phyloP scores from a whole-genome alignment of 2,113 vertebrate species.

The Chrysemys picta region DNA sequence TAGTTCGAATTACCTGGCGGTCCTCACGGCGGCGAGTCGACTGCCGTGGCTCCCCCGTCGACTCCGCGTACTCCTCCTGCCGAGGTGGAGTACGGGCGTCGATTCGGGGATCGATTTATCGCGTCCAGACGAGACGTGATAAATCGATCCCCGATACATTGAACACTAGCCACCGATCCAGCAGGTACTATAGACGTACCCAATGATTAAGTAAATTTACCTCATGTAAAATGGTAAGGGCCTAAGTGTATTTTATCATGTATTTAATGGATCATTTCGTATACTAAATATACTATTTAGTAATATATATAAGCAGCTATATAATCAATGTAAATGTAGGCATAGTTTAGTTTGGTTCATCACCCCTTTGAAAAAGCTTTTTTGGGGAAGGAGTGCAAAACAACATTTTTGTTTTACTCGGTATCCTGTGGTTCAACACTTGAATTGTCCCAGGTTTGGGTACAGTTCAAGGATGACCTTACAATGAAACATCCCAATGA shows the following conservation, averaged over 20 bases:
- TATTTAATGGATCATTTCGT: not conserved
- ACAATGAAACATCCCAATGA: not conserved
- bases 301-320: not conserved
- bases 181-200: no score
- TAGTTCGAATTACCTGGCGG: no score
- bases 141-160: no score
- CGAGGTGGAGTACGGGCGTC: no score
- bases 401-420: not conserved
- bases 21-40: no score
- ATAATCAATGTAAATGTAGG: no score
- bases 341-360: not conserved
- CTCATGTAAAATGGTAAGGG: not conserved
- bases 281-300: not conserved
- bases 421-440: not conserved
- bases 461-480: not conserved
- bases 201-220: not conserved
- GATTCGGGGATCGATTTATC: no score
- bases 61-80: no score
- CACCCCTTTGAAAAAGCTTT: not conserved
- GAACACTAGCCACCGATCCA: no score
- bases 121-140: no score
- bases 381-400: not conserved
- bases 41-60: no score
- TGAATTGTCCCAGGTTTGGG: not conserved
- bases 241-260: not conserved